phyloP scores from a whole-genome alignment of 1,140 invertebrate genomes.

The Drosophila pandora region DNA sequence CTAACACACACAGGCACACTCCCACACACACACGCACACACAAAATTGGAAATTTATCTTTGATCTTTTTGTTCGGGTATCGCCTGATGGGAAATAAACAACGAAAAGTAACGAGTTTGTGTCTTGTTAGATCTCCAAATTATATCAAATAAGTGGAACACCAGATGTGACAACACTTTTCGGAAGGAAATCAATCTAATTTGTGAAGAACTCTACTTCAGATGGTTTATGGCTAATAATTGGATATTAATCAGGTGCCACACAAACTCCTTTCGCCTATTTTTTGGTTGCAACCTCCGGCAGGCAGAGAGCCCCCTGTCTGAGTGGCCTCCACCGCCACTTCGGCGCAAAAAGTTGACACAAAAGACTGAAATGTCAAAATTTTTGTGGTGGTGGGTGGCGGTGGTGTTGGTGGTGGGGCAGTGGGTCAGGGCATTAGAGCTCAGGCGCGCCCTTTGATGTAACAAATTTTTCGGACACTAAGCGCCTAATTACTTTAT shows the following conservation, averaged over 20 bases:
- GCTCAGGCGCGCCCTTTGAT: slow-evolving; percentile 63
- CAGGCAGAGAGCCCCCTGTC: slow-evolving; percentile 35
- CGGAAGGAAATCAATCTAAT: slow-evolving; percentile 20
- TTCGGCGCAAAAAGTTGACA: slow-evolving; percentile 23
- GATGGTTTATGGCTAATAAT: slow-evolving; percentile 55
- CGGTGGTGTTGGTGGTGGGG: background rate
- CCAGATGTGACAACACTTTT: background rate
- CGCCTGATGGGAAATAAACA: slow-evolving; percentile 63
- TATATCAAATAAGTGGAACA: slow-evolving; percentile 20
- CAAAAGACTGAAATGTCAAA: slow-evolving; percentile 57
- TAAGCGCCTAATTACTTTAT: slow-evolving; percentile 81
- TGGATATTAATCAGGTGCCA: slow-evolving; percentile 55
- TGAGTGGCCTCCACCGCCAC: background rate
- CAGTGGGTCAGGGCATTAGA: slow-evolving; percentile 25
- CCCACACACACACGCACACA: slow-evolving; percentile 12
- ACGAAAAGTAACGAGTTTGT: slow-evolving; percentile 43
- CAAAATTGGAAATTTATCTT: slow-evolving; percentile 81
- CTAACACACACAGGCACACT: slow-evolving; percentile 17
- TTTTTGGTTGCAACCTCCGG: background rate
- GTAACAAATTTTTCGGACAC: slow-evolving; percentile 79
- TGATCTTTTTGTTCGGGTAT: slow-evolving; percentile 73
- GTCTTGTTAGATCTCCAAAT: slow-evolving; percentile 29
- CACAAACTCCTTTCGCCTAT: no score
- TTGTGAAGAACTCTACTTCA: background rate
- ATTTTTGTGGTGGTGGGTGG: slow-evolving; percentile 16